These are phyloP conservation scores for Heliconius nattereri DNA, from an alignment of 1,140 invertebrate genomes.

Conservation along the genomic window DNA sequence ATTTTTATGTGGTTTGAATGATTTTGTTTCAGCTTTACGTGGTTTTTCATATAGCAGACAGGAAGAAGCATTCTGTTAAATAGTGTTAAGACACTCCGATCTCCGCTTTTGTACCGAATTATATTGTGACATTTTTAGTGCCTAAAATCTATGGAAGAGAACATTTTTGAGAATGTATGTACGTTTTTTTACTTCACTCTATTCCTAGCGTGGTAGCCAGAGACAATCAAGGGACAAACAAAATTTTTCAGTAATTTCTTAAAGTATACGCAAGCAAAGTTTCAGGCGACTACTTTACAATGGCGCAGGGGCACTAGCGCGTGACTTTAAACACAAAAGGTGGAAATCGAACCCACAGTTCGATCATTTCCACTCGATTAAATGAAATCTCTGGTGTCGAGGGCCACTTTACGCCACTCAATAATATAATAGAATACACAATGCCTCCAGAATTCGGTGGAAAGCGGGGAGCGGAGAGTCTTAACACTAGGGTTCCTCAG, in stretches of 20 bases:
- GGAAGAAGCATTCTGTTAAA: neutral
- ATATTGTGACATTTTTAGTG: too few relatives aligned
- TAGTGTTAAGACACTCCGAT: too few relatives aligned
- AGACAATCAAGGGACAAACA: too few relatives aligned
- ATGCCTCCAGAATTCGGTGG: neutral
- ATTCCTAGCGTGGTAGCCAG: too few relatives aligned
- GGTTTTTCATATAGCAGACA: neutral
- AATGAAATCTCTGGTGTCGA: neutral
- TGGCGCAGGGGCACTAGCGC: too few relatives aligned
- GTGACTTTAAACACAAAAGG: too few relatives aligned
- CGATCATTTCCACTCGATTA: neutral
- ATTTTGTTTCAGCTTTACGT: neutral
- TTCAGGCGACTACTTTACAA: neutral
- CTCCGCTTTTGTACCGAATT: too few relatives aligned
- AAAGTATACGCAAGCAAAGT: neutral
- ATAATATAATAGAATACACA: neutral
- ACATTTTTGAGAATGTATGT: too few relatives aligned
- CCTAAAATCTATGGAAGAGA: too few relatives aligned
- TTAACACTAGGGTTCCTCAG: neutral
- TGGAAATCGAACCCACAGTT: too few relatives aligned
- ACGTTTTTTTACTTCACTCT: too few relatives aligned
- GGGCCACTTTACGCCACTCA: neutral
- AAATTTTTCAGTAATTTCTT: neutral
- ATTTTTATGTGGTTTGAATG: slow-evolving; percentile 2
- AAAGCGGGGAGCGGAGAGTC: neutral